Evolutionary conservation across 2,113 vertebrate species (phyloP), one percentile per base, ranked within the genome.

Genomic region (Microcebus lehilahytsara): DNA sequence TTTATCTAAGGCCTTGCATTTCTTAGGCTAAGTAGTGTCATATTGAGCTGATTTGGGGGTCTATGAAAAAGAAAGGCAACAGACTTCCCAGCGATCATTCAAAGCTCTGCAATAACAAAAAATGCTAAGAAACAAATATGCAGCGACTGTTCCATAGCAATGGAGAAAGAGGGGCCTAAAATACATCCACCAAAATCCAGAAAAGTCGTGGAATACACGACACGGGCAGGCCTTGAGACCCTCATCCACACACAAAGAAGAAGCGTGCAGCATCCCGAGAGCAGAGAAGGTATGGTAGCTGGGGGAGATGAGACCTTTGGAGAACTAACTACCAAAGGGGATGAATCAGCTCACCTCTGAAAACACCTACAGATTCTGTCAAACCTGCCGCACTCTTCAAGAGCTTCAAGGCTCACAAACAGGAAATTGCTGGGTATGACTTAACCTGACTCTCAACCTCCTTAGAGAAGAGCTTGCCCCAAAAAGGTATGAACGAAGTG

Each of bases 401-500:
- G 71, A 93, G 96, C 94, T 97, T 94, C 90, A 62, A 75, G 93
- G 96, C 75, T 97, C 97, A 97, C 97, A 97, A 98, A 98, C 97
- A 98, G 98, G 98, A 98, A 98, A 97, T 79, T 78, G 87, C 93
- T 91, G 92, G 96, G 97, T 92, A 97, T 78, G 96, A 97, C 96
- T 98, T 97, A 91, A 96, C 85, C 90, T 90, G 84, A 96, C 95
- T 97, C 95, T 96, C 92, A 96, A 93, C 83, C 98, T 97, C 75
- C 89, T 74, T 9, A 90, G 60, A 96, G 87, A 97, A 93, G 87
- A 92, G 72, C 42, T 85, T 93, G 89, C 80, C 92, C 81, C 92
- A 3, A 96, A 96, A 96, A 97, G 93, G 89, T 87, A 94, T 37
- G 92, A 95, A 93, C 91, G 95, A 93, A 97, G 86, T 91, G 32